These are phyloP conservation scores for Cryptocephalus moraei DNA, from an alignment of 2,888 invertebrate species.

Conservation along the genomic window DNA sequence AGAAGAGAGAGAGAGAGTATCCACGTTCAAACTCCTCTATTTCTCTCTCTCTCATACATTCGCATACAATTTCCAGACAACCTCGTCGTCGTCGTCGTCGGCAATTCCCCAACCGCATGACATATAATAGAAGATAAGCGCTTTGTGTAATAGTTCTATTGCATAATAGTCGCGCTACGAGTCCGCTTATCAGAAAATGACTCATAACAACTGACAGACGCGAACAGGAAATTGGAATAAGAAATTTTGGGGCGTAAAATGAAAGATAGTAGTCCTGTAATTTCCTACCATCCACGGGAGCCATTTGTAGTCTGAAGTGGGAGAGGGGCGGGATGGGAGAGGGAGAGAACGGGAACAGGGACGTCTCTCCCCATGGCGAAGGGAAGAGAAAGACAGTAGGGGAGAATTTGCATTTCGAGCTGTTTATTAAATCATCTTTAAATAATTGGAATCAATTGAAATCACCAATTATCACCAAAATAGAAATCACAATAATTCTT, in stretches of 20 bases:
- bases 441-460: too few species aligned
- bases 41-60: too few species aligned
- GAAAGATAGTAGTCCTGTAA: conserved; percentile 67
- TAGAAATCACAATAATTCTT: too few species aligned
- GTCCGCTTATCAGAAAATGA: conserved; percentile 60
- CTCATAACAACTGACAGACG: conserved; percentile 55
- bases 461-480: too few species aligned
- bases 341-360: background rate
- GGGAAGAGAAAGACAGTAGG: too few species aligned
- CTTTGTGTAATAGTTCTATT: conserved; percentile 43
- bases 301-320: conserved; percentile 31
- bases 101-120: conserved; percentile 33
- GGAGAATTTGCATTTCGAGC: too few species aligned
- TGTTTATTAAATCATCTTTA: too few species aligned
- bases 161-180: conserved; percentile 40
- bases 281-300: conserved; percentile 46
- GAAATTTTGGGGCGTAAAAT: conserved; percentile 69
- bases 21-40: too few species aligned
- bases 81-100: background rate
- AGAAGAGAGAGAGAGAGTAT: too few species aligned
- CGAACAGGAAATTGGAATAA: conserved; percentile 61
- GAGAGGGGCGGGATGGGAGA: conserved; percentile 5
- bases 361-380: too few species aligned
- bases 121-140: conserved; percentile 40
- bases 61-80: too few species aligned